phyloP scores from a whole-genome alignment of 1,140 invertebrate genomes.

The Drosophila sechellia region DNA sequence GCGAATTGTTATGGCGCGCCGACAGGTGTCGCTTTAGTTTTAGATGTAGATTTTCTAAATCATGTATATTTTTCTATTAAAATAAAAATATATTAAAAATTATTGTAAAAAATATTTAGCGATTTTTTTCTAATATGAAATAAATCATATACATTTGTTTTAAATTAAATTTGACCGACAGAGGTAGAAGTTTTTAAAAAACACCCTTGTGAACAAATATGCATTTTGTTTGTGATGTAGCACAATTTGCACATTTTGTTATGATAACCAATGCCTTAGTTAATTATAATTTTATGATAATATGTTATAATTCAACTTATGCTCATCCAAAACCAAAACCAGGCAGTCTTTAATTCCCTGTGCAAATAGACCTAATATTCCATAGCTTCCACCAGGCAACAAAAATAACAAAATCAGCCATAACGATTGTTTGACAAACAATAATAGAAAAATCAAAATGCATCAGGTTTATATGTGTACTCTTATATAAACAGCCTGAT shows the following conservation, averaged over 20 bases:
- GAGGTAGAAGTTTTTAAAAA: no score
- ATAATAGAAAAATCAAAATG: slow-evolving; percentile 39
- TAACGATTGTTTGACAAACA: slow-evolving; percentile 42
- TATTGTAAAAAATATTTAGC: no score
- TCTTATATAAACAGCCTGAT: slow-evolving; percentile 22
- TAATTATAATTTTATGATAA: no score
- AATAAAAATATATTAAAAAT: background rate
- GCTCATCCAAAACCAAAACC: background rate
- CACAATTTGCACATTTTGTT: no score
- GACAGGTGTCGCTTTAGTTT: background rate
- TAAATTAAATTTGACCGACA: no score
- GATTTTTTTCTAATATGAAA: no score
- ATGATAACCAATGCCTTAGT: no score
- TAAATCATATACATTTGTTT: no score
- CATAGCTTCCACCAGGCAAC: slow-evolving; percentile 2
- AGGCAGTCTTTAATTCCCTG: slow-evolving; percentile 5
- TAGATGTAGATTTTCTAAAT: background rate
- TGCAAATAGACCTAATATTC: slow-evolving; percentile 17
- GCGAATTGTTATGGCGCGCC: background rate
- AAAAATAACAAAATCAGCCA: slow-evolving; percentile 16
- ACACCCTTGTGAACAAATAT: no score
- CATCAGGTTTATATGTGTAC: slow-evolving; percentile 7
- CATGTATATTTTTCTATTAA: background rate
- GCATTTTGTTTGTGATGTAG: no score
- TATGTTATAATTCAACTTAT: no score